These are phyloP conservation scores for Platorchestia sp. DNA, from an alignment of 1,140 invertebrate genomes.

Conservation along the genomic window DNA sequence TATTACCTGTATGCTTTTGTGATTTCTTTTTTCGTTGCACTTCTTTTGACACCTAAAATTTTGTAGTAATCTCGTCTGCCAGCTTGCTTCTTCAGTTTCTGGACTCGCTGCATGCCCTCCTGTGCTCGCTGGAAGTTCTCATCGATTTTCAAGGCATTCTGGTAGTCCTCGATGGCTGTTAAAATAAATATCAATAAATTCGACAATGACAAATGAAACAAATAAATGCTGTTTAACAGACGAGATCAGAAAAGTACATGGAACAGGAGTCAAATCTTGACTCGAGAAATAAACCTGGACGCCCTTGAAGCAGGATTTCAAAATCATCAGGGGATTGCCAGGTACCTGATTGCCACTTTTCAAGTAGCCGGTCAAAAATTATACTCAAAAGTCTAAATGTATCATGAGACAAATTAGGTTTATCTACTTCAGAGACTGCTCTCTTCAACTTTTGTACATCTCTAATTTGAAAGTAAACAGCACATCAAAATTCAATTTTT, in stretches of 20 bases:
- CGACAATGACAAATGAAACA: not conserved
- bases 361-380: too few species aligned
- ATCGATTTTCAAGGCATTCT: slow-evolving; percentile 85
- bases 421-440: not conserved
- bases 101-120: slow-evolving; percentile 89
- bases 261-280: not conserved
- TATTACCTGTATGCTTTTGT: slow-evolving; percentile 89
- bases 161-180: slow-evolving; percentile 62
- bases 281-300: not conserved
- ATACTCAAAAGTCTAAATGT: too few species aligned
- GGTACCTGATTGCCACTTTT: too few species aligned
- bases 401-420: not conserved
- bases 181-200: slow-evolving; percentile 31
- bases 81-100: slow-evolving; percentile 94
- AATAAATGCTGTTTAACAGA: not conserved
- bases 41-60: slow-evolving; percentile 89
- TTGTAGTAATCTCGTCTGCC: slow-evolving; percentile 98
- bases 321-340: too few species aligned
- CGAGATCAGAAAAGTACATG: not conserved
- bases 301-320: not conserved
- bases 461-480: too few species aligned
- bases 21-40: slow-evolving; percentile 93
- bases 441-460: not conserved
- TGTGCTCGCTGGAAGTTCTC: slow-evolving; percentile 84
- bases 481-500: too few species aligned